Percentiles rank a stretch among this genome's conserved stretches.
Evolutionary conservation across 2,113 vertebrate genomes (phyloP).

Genomic region (Piaya cayana): DNA sequence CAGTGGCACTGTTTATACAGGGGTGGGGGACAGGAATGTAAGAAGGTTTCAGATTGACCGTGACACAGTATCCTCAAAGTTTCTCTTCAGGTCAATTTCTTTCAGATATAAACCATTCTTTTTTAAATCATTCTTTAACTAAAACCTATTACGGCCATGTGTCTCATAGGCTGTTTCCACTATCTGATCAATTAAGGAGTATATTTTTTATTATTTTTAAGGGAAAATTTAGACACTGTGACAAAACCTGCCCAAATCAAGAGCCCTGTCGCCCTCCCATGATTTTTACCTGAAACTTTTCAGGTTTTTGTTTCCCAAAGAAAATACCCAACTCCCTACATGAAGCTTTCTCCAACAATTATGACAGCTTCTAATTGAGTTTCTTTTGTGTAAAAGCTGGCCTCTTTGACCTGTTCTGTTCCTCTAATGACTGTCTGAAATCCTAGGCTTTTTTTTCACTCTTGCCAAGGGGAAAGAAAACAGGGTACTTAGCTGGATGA

Average conservation of each 20-base stretch:
- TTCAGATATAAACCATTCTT: not conserved
- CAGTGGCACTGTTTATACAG: not conserved
- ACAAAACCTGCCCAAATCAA: not conserved
- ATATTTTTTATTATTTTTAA: not conserved
- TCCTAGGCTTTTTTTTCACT: not conserved
- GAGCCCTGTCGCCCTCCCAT: not conserved
- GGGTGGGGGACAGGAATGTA: not conserved
- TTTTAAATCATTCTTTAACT: not conserved
- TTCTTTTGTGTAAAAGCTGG: not conserved
- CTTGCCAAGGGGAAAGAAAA: not conserved
- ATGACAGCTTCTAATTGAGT: not conserved
- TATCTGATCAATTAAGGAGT: not conserved
- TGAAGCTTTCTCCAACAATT: not conserved
- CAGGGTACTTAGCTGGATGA: constrained; percentile 10
- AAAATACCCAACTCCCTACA: not conserved
- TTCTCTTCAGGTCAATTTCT: not conserved
- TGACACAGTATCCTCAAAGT: not conserved
- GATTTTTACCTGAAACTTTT: not conserved
- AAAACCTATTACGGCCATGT: not conserved
- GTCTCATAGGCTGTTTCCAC: not conserved
- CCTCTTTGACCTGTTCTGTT: not conserved
- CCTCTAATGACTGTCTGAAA: not conserved
- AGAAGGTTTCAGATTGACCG: not conserved
- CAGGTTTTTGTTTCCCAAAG: not conserved
- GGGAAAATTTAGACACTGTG: not conserved